Evolutionary conservation across 1,140 invertebrate species (phyloP).

Genomic region (Lepidurus packardi): DNA sequence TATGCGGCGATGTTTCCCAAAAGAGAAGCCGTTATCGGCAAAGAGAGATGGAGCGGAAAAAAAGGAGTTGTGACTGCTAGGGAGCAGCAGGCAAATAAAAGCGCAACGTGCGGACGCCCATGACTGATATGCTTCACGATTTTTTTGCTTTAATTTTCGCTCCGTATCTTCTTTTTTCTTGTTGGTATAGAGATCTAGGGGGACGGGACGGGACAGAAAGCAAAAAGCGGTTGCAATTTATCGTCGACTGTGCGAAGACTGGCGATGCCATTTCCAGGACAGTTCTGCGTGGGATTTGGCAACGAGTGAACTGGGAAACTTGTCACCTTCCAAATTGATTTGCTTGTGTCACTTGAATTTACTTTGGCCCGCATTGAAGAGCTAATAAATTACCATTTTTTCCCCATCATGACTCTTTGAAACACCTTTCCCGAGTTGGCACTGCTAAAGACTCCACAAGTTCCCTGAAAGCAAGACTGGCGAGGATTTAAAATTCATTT

Average conservation of each 20-base stretch:
- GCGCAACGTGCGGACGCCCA: background rate
- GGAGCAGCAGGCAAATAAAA: background rate
- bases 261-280: background rate
- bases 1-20: background rate
- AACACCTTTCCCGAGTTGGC: background rate
- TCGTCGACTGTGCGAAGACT: background rate
- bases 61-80: background rate
- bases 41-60: background rate
- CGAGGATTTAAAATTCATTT: too few species aligned
- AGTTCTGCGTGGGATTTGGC: conserved; percentile 8
- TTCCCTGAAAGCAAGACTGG: too few species aligned
- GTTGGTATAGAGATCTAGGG: background rate
- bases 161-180: background rate
- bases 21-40: background rate
- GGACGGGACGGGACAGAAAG: background rate
- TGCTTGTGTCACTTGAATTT: background rate
- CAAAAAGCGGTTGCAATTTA: background rate
- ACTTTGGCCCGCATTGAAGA: background rate
- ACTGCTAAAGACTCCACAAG: background rate
- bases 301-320: conserved; percentile 10
- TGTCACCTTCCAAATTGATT: background rate
- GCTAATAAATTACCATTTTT: background rate
- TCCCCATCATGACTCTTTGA: background rate
- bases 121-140: background rate
- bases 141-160: conserved; percentile 14